phyloP scores from a whole-genome alignment of 1,140 invertebrate species.

The Penaeus indicus region DNA sequence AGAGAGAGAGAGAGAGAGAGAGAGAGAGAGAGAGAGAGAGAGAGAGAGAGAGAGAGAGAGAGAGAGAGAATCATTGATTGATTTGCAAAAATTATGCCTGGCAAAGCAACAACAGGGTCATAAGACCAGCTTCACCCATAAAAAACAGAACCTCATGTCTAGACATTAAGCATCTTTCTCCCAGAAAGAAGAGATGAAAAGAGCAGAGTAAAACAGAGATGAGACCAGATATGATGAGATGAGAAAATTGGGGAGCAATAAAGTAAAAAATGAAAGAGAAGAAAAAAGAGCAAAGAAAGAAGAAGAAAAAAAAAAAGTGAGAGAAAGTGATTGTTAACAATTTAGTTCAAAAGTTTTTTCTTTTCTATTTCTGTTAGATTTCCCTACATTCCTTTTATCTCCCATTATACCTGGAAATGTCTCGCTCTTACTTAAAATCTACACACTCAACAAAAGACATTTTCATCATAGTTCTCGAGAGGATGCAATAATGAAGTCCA shows the following conservation, averaged over 20 bases:
- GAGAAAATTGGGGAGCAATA: background rate
- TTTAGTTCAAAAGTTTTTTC: background rate
- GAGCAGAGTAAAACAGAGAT: no score
- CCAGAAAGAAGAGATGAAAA: no score
- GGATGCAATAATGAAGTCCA: slow-evolving; percentile 19
- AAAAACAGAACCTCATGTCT: no score
- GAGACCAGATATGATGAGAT: no score
- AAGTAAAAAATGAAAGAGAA: background rate
- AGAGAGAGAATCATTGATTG: background rate
- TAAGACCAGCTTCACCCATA: no score
- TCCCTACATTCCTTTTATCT: background rate
- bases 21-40: background rate
- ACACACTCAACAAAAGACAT: background rate
- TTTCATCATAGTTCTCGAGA: no score
- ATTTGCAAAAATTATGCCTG: no score
- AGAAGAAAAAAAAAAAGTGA: no score
- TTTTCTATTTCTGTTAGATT: background rate
- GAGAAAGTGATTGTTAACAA: background rate
- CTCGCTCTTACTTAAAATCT: background rate
- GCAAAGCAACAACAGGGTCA: no score
- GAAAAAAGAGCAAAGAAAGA: no score
- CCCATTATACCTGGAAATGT: background rate
- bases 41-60: background rate
- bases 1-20: background rate
- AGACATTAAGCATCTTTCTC: no score